Conservation (phyloP, 92 coral and sea anemone genomes). For the Phenganax marumi region DNA sequence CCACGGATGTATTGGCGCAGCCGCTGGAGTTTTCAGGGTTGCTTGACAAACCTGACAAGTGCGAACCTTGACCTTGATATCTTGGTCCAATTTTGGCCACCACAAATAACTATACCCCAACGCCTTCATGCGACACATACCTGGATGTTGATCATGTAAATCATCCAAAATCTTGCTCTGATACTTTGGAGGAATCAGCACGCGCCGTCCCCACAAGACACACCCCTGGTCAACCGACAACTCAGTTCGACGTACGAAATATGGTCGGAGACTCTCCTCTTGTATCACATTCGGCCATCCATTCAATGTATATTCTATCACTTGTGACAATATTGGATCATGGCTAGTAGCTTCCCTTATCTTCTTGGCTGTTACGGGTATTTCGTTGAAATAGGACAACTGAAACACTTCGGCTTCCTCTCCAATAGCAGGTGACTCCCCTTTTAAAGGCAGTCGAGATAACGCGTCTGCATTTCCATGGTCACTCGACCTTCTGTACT, state of each 20-base stretch:
- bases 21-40: slow-evolving; percentile 54
- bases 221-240: too few species aligned
- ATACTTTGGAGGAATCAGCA: slow-evolving; percentile 50
- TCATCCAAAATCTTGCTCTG: too few species aligned
- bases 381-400: slow-evolving; percentile 52
- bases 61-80: slow-evolving; percentile 45
- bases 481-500: slow-evolving; percentile 55
- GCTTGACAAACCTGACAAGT: slow-evolving; percentile 61
- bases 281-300: too few species aligned
- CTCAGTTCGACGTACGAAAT: too few species aligned
- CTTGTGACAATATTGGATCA: too few species aligned
- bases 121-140: slow-evolving; percentile 57
- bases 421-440: slow-evolving; percentile 14
- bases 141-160: slow-evolving; percentile 68
- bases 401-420: slow-evolving; percentile 54
- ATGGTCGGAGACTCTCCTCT: slow-evolving; percentile 57
- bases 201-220: slow-evolving; percentile 68
- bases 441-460: slow-evolving; percentile 37
- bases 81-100: too few species aligned
- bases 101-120: too few species aligned
- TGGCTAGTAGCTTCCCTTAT: too few species aligned
- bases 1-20: slow-evolving; percentile 51
- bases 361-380: slow-evolving; percentile 55
- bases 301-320: too few species aligned
- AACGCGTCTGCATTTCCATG: slow-evolving; percentile 59